Evolutionary conservation across 2,797 vertebrate genomes (phyloP).

Genomic region (Melanitta fusca): DNA sequence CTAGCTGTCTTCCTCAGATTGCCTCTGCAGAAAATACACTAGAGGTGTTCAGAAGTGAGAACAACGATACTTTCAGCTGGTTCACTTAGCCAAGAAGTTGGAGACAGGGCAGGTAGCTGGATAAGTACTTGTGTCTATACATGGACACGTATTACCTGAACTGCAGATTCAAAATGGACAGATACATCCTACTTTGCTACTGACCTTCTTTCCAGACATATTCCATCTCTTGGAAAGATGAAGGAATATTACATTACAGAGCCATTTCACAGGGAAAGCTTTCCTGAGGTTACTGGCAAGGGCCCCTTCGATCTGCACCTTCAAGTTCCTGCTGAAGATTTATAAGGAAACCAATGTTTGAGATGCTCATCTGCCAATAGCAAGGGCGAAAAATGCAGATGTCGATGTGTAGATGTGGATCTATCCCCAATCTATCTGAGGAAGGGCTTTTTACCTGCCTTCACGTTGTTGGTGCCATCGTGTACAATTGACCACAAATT

Average conservation of each 20-base stretch:
- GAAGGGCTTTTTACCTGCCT: neutral
- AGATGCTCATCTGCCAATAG: neutral
- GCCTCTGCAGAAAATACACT: neutral
- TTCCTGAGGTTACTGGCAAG: neutral
- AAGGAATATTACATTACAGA: constrained; percentile 5
- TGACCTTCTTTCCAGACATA: neutral
- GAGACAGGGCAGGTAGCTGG: fast-evolving
- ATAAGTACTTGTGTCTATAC: neutral
- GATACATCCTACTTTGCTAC: neutral
- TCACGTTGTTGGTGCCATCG: neutral
- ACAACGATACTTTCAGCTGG: neutral
- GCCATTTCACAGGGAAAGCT: neutral
- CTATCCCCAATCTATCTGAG: no score
- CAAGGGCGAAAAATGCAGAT: neutral
- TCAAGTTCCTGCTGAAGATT: neutral
- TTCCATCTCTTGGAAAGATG: neutral
- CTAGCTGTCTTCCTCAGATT: neutral
- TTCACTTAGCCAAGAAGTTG: neutral
- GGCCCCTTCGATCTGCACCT: neutral
- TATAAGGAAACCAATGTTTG: neutral
- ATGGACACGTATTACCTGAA: neutral
- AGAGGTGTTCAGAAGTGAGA: neutral
- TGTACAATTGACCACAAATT: fast-evolving
- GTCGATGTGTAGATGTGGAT: fast-evolving
- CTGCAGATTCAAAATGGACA: neutral